Evolutionary conservation across 2,797 vertebrate species (phyloP).

Genomic region (Amphiprion clarkii): DNA sequence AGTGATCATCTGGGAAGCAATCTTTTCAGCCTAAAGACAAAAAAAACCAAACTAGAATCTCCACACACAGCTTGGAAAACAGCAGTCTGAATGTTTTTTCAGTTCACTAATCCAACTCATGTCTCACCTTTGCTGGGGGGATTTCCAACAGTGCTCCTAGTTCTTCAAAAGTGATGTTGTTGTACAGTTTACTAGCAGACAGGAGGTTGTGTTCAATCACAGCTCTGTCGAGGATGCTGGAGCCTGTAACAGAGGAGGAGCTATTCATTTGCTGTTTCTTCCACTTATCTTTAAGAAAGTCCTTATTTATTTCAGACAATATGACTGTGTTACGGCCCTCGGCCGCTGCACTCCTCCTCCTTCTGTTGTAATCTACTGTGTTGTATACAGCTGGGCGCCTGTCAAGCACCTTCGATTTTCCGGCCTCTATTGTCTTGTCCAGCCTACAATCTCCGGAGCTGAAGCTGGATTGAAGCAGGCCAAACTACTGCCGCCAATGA

Average conservation of each 20-base stretch:
- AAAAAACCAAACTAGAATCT: slow-evolving; percentile 4
- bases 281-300: too few species aligned
- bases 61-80: neutral
- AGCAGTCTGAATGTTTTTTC: neutral
- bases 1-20: slow-evolving; percentile 99
- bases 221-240: slow-evolving; percentile 98
- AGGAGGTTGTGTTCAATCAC: slow-evolving; percentile 99
- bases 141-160: slow-evolving; percentile 97
- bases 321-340: too few species aligned
- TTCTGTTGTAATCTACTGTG: too few species aligned
- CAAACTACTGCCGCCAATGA: too few species aligned
- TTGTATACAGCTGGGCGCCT: too few species aligned
- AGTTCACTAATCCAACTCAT: neutral
- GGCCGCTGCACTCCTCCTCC: too few species aligned
- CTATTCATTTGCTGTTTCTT: too few species aligned
- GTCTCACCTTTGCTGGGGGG: slow-evolving; percentile 94
- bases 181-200: slow-evolving; percentile 98
- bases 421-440: too few species aligned
- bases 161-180: slow-evolving; percentile 99
- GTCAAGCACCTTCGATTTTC: too few species aligned
- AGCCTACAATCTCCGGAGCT: too few species aligned
- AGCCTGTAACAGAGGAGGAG: slow-evolving; percentile 82
- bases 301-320: too few species aligned
- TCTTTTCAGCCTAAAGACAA: slow-evolving; percentile 93
- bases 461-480: too few species aligned